Evolutionary conservation across 2,888 invertebrate genomes (phyloP), one percentile per base, ranked within the genome.

Genomic region (Ceraclea dissimilis): DNA sequence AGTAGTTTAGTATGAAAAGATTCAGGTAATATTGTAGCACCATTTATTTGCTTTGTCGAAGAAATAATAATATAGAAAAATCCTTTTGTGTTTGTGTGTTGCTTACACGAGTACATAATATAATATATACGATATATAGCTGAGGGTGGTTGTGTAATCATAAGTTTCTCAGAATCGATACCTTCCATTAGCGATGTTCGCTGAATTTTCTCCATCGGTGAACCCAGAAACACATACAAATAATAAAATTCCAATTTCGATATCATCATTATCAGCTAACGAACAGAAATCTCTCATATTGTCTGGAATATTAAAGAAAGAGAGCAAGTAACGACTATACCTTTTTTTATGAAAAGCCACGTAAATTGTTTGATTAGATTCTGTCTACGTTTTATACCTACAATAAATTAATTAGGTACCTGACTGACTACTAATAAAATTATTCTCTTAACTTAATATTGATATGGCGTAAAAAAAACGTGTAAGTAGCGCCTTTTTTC

Each of bases 61-160:
- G 20, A 46, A 20, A 46, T 19, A 46, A 51, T 46, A 56, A 56
- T 52, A 52, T 56, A 51, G 50, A 44, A 51, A 46, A 56, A 56
- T 51, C 51, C 46, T 51, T 51, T 56, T 56, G 48, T 50, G 31
- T 46, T 46, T 20, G 19, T 31, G n/a, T 22, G 49, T 34, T 56
- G 52, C 20, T 48, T 52, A 47, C 21, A 48, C 26, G 26, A 26
- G 26, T 10, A 26, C 26, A 26, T 26, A 26, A 6, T 26, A n/a
- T n/a, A n/a, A n/a, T n/a, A n/a, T n/a, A n/a, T n/a, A n/a, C n/a
- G n/a, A n/a, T n/a, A 26, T 26, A 26, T 10, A 34, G 44, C 44
- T 39, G 11, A n/a, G 49, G 44, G 43, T 52, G 52, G 52, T 44
- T 52, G 52, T 52, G 52, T 52, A 52, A 52, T 52, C 46, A 22